Evolutionary conservation across 1,140 invertebrate species (phyloP).

Genomic region (Parasteatoda tepidariorum): DNA sequence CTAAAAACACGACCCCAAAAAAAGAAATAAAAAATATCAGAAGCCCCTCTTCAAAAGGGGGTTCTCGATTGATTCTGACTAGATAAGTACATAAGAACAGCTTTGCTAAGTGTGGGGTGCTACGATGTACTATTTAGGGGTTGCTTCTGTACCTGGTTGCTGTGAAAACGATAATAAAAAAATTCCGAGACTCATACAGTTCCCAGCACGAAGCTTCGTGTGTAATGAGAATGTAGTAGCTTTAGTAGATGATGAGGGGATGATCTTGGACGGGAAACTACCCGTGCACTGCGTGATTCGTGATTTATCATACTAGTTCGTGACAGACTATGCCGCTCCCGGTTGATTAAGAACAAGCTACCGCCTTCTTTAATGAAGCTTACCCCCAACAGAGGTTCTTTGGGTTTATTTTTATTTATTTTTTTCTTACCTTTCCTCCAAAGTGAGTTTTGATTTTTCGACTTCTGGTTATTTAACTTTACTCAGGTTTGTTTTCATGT

Average conservation of each 20-base stretch:
- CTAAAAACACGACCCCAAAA: too few species aligned
- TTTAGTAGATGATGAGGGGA: neutral
- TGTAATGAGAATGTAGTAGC: slow-evolving; percentile 54
- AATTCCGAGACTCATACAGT: slow-evolving; percentile 51
- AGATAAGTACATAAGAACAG: neutral
- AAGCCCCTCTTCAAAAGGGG: neutral
- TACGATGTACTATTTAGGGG: too few species aligned
- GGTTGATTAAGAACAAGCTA: slow-evolving; percentile 57
- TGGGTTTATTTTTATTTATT: neutral
- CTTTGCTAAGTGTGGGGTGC: too few species aligned
- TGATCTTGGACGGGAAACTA: neutral
- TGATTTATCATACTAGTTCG: slow-evolving; percentile 54
- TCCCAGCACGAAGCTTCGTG: slow-evolving; percentile 54
- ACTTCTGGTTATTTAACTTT: neutral
- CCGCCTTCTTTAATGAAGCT: slow-evolving; percentile 50
- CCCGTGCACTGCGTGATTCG: slow-evolving; percentile 40
- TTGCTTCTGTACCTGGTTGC: neutral
- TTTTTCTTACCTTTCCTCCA: neutral
- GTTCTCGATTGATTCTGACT: neutral
- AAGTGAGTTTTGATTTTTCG: neutral
- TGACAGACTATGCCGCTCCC: slow-evolving; percentile 55
- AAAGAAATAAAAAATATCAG: too few species aligned
- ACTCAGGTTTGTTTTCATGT: too few species aligned
- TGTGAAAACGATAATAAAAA: slow-evolving; percentile 13
- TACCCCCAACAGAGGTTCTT: slow-evolving; percentile 21